Evolutionary conservation across 2,888 invertebrate genomes (phyloP).

Genomic region (Gymnocheta viridis): DNA sequence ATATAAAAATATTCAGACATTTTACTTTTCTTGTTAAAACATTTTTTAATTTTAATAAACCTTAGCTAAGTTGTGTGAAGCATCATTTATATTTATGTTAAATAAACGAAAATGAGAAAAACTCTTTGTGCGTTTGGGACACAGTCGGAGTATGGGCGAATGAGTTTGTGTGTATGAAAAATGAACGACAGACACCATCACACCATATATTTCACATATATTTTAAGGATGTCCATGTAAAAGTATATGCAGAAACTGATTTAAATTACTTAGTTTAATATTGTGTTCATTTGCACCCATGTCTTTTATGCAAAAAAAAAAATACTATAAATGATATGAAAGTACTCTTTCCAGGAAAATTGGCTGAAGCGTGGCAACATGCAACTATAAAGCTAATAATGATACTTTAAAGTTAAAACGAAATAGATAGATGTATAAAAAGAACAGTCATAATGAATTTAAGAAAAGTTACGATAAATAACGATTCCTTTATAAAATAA

Average conservation of each 20-base stretch:
- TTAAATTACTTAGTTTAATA: slow-evolving; percentile 46
- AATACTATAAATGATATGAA: slow-evolving; percentile 26
- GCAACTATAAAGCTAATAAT: slow-evolving; percentile 7
- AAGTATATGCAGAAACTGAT: slow-evolving; percentile 27
- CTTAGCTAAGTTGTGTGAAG: slow-evolving; percentile 41
- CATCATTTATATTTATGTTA: slow-evolving; percentile 46
- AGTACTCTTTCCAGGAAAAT: slow-evolving; percentile 51
- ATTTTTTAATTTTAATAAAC: slow-evolving; percentile 60
- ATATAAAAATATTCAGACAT: slow-evolving; percentile 46
- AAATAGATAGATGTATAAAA: background rate
- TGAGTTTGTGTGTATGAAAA: background rate
- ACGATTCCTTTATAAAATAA: background rate
- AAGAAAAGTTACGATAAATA: background rate
- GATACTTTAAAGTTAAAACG: background rate
- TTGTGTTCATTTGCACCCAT: background rate
- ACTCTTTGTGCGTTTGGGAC: slow-evolving; percentile 47
- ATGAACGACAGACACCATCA: background rate
- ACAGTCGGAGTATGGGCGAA: slow-evolving; percentile 27
- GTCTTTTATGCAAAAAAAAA: background rate
- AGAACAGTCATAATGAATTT: background rate
- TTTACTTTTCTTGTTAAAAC: background rate
- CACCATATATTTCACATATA: background rate
- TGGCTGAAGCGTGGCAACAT: slow-evolving; percentile 54
- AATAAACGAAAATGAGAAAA: slow-evolving; percentile 32
- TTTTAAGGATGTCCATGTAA: slow-evolving; percentile 1